A percentile compares a stretch with the other conserved stretches of the same genome.
Conservation (phyloP, 2,797 vertebrate genomes). For the Choloepus didactylus region DNA sequence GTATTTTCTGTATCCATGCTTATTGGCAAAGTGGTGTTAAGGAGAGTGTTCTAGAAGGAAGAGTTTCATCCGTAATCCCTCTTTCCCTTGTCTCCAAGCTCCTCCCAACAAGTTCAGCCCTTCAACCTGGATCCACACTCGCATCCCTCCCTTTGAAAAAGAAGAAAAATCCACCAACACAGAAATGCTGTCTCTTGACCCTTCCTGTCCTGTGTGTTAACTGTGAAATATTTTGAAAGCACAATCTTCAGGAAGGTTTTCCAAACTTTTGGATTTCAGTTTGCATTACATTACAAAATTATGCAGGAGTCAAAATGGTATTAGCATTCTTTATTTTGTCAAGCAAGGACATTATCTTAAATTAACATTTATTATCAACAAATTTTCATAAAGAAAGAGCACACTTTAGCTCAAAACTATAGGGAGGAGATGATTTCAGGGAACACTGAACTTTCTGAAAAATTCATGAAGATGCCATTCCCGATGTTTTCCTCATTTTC, state of each 20-base stretch:
- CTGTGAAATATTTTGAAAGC: not conserved
- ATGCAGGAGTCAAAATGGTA: accelerated
- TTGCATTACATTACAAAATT: no score
- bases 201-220: not conserved
- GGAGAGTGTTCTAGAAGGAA: not conserved
- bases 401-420: not conserved
- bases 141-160: accelerated
- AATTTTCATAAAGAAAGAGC: not conserved
- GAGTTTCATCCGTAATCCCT: accelerated
- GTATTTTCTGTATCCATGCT: not conserved
- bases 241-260: accelerated
- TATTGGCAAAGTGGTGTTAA: not conserved
- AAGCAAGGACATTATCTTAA: not conserved
- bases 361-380: not conserved
- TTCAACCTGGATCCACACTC: accelerated
- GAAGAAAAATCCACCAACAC: accelerated
- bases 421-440: not conserved
- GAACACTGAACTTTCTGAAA: not conserved
- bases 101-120: accelerated
- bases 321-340: not conserved
- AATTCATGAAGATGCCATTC: not conserved
- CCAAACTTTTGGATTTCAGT: not conserved
- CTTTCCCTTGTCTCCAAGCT: no score
- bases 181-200: not conserved
- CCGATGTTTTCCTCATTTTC: not conserved